These are phyloP conservation scores for Drosophila melanogaster DNA, from an alignment of 1,140 invertebrate species.

Conservation along the genomic window DNA sequence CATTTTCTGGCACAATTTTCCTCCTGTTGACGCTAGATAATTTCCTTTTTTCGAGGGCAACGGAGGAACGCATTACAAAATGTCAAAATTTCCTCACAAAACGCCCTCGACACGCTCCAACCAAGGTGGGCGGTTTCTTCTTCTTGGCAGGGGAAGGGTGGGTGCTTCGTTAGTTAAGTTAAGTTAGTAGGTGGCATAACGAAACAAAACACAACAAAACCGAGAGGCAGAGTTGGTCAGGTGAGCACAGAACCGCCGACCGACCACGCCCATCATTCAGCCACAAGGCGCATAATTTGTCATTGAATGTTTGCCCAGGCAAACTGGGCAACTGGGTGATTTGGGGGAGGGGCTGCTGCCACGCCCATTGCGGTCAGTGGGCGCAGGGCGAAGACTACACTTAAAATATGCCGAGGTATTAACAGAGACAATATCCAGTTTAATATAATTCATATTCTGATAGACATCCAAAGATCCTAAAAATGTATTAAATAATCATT, in stretches of 20 bases:
- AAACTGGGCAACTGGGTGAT: not conserved
- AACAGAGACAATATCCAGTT: not conserved
- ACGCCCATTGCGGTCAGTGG: slow-evolving; percentile 22
- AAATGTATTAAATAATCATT: no score
- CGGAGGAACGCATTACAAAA: slow-evolving; percentile 63
- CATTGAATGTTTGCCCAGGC: slow-evolving; percentile 74
- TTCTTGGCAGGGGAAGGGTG: slow-evolving; percentile 16
- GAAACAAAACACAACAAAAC: slow-evolving; percentile 49
- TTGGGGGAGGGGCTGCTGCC: not conserved
- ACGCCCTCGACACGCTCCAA: slow-evolving; percentile 68
- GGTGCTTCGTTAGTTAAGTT: slow-evolving; percentile 36
- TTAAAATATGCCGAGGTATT: not conserved
- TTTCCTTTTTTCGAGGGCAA: slow-evolving; percentile 52
- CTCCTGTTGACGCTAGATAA: slow-evolving; percentile 80
- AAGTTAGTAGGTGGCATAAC: slow-evolving; percentile 74
- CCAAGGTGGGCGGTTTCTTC: slow-evolving; percentile 32
- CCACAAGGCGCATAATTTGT: slow-evolving; percentile 73
- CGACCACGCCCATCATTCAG: slow-evolving; percentile 58
- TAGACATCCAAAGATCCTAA: no score
- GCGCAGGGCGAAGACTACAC: slow-evolving; percentile 10
- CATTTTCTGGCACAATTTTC: slow-evolving; percentile 49
- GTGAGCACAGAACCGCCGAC: slow-evolving; percentile 40
- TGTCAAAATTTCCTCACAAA: slow-evolving; percentile 67
- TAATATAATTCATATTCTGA: no score
- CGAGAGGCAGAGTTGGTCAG: slow-evolving; percentile 38